These are phyloP conservation scores for Harpalus rubripes DNA, from an alignment of 2,888 invertebrate species.

Conservation along the genomic window DNA sequence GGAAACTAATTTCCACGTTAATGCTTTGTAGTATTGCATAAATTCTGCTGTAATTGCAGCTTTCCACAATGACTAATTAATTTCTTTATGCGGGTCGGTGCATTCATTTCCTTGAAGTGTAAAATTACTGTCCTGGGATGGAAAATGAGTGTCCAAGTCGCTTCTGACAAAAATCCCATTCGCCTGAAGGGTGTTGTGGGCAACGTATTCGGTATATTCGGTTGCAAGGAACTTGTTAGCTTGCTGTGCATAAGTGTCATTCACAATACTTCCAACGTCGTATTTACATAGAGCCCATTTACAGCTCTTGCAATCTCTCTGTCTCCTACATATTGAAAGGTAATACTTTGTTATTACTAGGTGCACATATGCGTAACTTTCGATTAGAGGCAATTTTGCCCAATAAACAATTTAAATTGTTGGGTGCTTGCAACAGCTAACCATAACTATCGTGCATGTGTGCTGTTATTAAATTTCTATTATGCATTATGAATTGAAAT, in stretches of 20 bases:
- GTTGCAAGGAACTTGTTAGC: slow-evolving; percentile 57
- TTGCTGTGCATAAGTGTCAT: slow-evolving; percentile 45
- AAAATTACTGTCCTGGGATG: slow-evolving; percentile 18
- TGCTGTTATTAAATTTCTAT: slow-evolving; percentile 55
- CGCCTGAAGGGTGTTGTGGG: slow-evolving; percentile 31
- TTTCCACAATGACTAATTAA: slow-evolving; percentile 34
- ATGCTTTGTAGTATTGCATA: slow-evolving; percentile 1
- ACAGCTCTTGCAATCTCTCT: slow-evolving; percentile 39
- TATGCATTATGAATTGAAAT: slow-evolving; percentile 51
- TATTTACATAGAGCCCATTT: slow-evolving; percentile 40
- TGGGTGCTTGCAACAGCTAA: slow-evolving; percentile 1
- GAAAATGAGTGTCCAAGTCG: slow-evolving; percentile 28
- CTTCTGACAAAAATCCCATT: slow-evolving; percentile 30
- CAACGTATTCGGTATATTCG: slow-evolving; percentile 51
- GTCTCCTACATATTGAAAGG: slow-evolving; percentile 44
- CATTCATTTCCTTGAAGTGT: slow-evolving; percentile 37
- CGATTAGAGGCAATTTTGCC: slow-evolving; percentile 56
- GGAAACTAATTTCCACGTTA: neutral
- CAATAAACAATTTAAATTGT: slow-evolving; percentile 55
- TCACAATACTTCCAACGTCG: slow-evolving; percentile 34
- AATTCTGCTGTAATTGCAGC: slow-evolving; percentile 4
- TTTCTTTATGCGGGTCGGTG: slow-evolving; percentile 34
- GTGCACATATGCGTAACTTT: slow-evolving; percentile 59
- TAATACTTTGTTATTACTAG: slow-evolving; percentile 56
- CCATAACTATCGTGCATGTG: slow-evolving; percentile 26